Percentiles rank a stretch among this genome's conserved stretches.
These are phyloP conservation scores for Cuculus canorus DNA, from an alignment of 2,797 vertebrate species.

Conservation along the genomic window DNA sequence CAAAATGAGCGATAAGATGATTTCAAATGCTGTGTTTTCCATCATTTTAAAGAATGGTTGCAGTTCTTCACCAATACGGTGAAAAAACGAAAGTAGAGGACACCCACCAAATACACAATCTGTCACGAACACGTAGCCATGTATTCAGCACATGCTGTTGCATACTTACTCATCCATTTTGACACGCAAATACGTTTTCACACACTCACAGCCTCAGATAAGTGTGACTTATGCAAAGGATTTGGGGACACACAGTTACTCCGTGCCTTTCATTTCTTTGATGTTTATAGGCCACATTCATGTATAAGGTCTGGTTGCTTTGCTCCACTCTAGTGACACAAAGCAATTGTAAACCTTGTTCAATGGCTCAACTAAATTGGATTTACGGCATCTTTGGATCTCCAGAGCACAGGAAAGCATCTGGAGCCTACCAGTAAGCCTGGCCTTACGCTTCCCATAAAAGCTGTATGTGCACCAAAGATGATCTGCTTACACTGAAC, in stretches of 20 bases:
- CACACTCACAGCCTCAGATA: background rate
- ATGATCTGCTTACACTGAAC: background rate
- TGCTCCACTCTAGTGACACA: background rate
- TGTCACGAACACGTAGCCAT: rapidly evolving
- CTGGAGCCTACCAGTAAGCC: background rate
- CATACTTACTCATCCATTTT: background rate
- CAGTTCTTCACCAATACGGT: background rate
- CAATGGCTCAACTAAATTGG: background rate
- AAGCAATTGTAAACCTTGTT: background rate
- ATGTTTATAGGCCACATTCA: background rate
- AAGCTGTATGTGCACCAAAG: background rate
- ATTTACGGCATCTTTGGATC: background rate
- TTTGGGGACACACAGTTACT: background rate
- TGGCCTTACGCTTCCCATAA: background rate
- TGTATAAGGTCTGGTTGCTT: background rate
- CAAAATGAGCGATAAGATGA: background rate
- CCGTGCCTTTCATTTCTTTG: background rate
- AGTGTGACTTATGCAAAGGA: background rate
- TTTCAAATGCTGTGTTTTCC: background rate
- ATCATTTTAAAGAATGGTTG: background rate
- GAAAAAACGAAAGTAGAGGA: background rate
- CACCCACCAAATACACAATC: rapidly evolving
- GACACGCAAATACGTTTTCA: background rate
- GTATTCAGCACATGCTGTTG: background rate
- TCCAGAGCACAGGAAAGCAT: background rate